Evolutionary conservation across 2,888 invertebrate species (phyloP), one percentile per base, ranked within the genome.

Genomic region (Zhuqinia jingwanae): DNA sequence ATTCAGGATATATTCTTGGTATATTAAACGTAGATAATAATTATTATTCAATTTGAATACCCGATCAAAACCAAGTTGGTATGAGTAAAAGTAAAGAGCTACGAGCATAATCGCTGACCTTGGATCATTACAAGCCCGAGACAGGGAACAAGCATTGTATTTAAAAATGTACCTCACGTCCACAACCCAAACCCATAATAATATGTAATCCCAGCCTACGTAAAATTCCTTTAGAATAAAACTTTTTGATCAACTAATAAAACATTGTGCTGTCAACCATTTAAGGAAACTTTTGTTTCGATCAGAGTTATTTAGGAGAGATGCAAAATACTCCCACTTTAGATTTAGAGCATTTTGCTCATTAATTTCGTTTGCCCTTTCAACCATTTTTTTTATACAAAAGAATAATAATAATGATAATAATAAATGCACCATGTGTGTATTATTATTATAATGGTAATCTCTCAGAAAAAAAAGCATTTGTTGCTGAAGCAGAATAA

Each of bases 261-360:
- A 79, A 65, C 79, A n/a, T 65, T 17, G 25, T 15, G 22, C 36
- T 79, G 65, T 45, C 79, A 47, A 36, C 80, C 80, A 22, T 70
- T 80, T 80, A 80, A 36, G 80, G 80, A 80, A 47, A 80, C 20
- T n/a, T 20, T 17, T 27, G 58, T 45, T 60, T 77, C 50, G 25
- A 47, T n/a, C 36, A 45, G 17, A 22, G 45, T 78, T 56, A 70
- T 70, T 53, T 36, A 80, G 53, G 10, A 36, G 42, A 56, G n/a
- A n/a, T 80, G 80, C 80, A 80, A 80, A 80, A 45, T 80, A 53
- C 80, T 50, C 78, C 78, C 60, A 78, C 78, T 25, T 60, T 60
- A 17, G 25, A 76, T 56, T 56, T 36, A 30, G 20, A 30, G 25
- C 25, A 50, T 25, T 73, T 73, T 73, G 17, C 65, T 65, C 65